Evolutionary conservation across 1,140 invertebrate species (phyloP), one percentile per base, ranked within the genome.

Genomic region (Trinorchestia longiramus): DNA sequence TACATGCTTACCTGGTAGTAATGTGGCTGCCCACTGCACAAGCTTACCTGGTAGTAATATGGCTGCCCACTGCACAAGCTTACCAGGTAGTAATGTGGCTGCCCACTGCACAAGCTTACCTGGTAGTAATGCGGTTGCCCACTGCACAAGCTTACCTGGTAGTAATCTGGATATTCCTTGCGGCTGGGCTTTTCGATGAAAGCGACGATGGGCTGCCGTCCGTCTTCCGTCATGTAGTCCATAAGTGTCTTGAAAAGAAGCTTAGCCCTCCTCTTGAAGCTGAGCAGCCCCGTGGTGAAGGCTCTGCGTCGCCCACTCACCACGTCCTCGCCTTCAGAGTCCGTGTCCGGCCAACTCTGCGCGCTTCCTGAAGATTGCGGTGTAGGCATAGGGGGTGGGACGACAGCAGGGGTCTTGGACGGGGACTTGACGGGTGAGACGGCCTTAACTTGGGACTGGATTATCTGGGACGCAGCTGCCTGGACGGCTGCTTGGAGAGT

Each of bases 401-500:
- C 44, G 6, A 36, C 43, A 94, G 92, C 92, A 45, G 92, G 36
- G 44, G 92, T 6, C 92, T 94, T 94, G 92, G 41, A 47, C 15
- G 92, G 92, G n/a, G 43, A 45, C 44, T 94, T 94, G 43, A 94
- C 44, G 19, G 44, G 41, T 36, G 43, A 19, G 43, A 94, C 43
- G 92, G 41, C 23, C 43, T 94, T 94, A n/a, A 43, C 44, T 44
- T 94, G 92, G 19, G 92, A 44, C 92, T 94, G 92, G 44, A 94
- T 43, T 42, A 94, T 94, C 92, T 94, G 92, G 0, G 43, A 47
- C 19, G 43, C 92, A 40, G 92, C 92, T 6, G 92, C 92, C 15
- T 94, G 43, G 98, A 99, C 98, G 95, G 98, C 97, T 97, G 98
- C 98, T 97, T 99, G 98, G 42, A 99, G 97, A 97, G 98, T 98